Conservation (phyloP, 1,140 invertebrate genomes). For the Drosophila nigrodunni region DNA sequence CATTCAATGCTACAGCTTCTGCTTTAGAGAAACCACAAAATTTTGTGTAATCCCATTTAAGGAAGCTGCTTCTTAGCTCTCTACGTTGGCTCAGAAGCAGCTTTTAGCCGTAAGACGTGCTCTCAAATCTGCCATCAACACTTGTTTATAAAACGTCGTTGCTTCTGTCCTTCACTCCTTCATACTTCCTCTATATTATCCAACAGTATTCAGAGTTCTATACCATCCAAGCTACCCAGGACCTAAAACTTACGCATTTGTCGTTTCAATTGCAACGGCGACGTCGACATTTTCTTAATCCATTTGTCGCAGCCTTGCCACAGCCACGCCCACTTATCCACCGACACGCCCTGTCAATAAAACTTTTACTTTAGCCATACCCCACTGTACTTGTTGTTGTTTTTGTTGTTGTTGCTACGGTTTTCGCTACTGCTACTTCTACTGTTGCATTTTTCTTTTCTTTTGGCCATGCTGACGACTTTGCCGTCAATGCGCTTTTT, state of each 20-base stretch:
- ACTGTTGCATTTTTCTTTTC: constrained; percentile 26
- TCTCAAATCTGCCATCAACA: constrained; percentile 66
- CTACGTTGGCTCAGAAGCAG: constrained; percentile 35
- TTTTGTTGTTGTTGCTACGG: constrained; percentile 3
- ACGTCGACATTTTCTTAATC: constrained; percentile 58
- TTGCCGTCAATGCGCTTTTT: constrained; percentile 50
- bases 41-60: constrained; percentile 74
- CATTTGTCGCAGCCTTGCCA: constrained; percentile 51
- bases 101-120: constrained; percentile 43
- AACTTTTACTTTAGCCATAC: constrained; percentile 52
- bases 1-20: constrained; percentile 41
- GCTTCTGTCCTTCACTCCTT: not conserved
- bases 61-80: constrained; percentile 63
- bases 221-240: constrained; percentile 30
- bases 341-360: constrained; percentile 62
- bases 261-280: constrained; percentile 35
- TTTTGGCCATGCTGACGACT: constrained; percentile 26
- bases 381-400: constrained; percentile 7
- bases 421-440: constrained; percentile 4
- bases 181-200: not conserved
- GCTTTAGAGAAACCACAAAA: constrained; percentile 45
- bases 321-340: constrained; percentile 49
- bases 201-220: not conserved
- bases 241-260: constrained; percentile 61
- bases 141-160: constrained; percentile 61